A percentile compares a stretch with the other conserved stretches of the same genome.
phyloP scores from a whole-genome alignment of 2,113 vertebrate species.

The Pyrgilauda ruficollis region DNA sequence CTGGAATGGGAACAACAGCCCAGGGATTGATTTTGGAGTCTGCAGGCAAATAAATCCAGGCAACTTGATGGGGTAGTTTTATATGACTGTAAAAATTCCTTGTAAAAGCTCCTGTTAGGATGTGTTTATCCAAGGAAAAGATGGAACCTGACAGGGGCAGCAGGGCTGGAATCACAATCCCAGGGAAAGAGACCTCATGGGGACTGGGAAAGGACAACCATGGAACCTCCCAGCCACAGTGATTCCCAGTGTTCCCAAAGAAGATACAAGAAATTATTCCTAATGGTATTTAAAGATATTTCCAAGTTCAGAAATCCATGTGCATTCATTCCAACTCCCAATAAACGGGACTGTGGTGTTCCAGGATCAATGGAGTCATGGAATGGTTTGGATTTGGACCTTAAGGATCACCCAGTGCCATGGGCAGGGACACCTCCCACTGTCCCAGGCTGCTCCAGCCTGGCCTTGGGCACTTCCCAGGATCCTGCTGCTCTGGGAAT shows the following conservation, averaged over 20 bases:
- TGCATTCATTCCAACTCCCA: not conserved
- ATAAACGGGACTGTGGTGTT: accelerated
- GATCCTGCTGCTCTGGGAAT: not conserved
- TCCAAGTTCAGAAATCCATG: not conserved
- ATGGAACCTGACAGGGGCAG: not conserved
- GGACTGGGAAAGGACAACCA: not conserved
- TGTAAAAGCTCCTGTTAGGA: not conserved
- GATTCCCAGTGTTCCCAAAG: not conserved
- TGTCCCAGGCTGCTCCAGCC: accelerated
- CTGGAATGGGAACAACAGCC: not conserved
- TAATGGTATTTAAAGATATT: not conserved
- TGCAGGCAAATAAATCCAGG: not conserved
- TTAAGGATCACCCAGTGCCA: not conserved
- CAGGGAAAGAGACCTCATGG: not conserved
- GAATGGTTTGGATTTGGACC: not conserved
- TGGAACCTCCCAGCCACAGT: not conserved
- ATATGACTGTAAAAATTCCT: not conserved
- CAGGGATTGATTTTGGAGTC: not conserved
- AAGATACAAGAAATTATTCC: not conserved
- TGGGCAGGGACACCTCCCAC: not conserved
- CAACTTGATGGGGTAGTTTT: not conserved
- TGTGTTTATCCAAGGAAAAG: not conserved
- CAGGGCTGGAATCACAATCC: not conserved
- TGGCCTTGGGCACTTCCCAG: not conserved
- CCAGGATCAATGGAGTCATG: not conserved